Percentiles rank a stretch among this genome's conserved stretches.
phyloP scores from a whole-genome alignment of 2,797 vertebrate genomes.

The Chromis chromis region DNA sequence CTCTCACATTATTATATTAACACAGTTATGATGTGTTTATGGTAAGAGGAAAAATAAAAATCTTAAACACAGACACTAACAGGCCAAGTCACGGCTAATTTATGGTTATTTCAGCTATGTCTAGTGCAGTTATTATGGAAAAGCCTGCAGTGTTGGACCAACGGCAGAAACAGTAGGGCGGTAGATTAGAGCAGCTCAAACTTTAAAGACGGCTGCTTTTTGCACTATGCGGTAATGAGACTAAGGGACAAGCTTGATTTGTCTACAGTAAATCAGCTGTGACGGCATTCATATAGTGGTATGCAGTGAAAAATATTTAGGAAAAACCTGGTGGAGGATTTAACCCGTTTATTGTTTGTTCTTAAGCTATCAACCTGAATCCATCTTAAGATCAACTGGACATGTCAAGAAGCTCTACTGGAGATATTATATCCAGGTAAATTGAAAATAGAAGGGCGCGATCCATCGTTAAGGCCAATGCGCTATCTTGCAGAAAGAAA shows the following conservation, averaged over 20 bases:
- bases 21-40: conserved; percentile 64
- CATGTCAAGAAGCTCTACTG: conserved; percentile 2
- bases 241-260: conserved; percentile 11
- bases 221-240: conserved; percentile 5
- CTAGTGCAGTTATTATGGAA: conserved; percentile 32
- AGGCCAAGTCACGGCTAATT: conserved; percentile 26
- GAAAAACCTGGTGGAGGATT: conserved; percentile 43
- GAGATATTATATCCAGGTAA: conserved; percentile 6
- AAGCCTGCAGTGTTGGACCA: conserved; percentile 28
- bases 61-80: conserved; percentile 17
- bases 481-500: too few relatives aligned
- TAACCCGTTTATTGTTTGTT: conserved; percentile 36
- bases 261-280: conserved; percentile 4
- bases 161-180: neutral
- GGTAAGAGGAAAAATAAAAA: conserved; percentile 30
- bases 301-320: conserved; percentile 27
- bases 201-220: conserved; percentile 25
- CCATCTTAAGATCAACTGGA: conserved; percentile 40
- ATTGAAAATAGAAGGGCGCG: neutral
- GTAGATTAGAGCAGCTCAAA: conserved; percentile 22
- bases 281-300: conserved; percentile 7
- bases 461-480: neutral
- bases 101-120: conserved; percentile 29
- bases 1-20: conserved; percentile 9
- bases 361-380: conserved; percentile 30